Conservation (phyloP, 2,797 vertebrate species). For the Myotis daubentonii region DNA sequence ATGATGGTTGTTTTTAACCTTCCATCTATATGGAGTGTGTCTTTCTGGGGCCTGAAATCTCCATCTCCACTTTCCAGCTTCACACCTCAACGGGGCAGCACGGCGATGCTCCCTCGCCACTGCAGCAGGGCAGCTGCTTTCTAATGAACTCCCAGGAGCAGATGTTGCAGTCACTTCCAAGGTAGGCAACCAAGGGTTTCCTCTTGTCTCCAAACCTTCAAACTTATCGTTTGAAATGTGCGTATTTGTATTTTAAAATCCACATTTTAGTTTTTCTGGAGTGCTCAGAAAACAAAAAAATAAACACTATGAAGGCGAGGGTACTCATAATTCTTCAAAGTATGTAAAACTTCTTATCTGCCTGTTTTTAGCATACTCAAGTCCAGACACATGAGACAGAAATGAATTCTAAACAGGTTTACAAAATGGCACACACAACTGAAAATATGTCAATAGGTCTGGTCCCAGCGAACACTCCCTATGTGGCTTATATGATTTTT, state of each 20-base stretch:
- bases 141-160: neutral
- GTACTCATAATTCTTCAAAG: neutral
- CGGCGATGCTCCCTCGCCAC: rapidly evolving
- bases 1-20: neutral
- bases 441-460: neutral
- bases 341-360: neutral
- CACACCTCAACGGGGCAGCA: neutral
- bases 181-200: neutral
- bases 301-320: neutral
- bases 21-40: neutral
- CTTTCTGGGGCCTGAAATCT: neutral
- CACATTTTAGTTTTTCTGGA: neutral
- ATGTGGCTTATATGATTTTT: neutral
- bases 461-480: neutral
- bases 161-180: neutral
- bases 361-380: neutral
- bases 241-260: neutral
- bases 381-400: neutral
- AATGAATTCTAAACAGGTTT: neutral
- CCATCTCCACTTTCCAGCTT: neutral
- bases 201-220: neutral
- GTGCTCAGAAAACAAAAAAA: neutral
- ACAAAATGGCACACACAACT: neutral
- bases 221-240: neutral
- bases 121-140: neutral